Evolutionary conservation across 37 sponge, comb jelly and placozoan genomes (phyloP), one percentile per base, ranked within the genome.

Genomic region (Hormiphora californensis): DNA sequence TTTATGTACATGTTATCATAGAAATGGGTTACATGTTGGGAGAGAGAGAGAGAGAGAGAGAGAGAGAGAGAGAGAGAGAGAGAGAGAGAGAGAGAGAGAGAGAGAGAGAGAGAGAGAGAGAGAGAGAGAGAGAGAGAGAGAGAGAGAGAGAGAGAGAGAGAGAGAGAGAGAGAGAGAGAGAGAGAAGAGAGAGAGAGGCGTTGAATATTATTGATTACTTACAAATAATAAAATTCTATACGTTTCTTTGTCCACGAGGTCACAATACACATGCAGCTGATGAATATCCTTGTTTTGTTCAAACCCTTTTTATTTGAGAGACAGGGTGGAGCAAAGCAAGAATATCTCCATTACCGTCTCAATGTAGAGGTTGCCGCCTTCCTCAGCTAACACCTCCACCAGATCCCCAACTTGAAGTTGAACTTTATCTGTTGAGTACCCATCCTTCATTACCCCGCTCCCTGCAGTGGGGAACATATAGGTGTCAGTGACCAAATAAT

Each of bases 291-390:
- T n/a, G n/a, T n/a, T n/a, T n/a, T n/a, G n/a, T n/a, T n/a, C n/a
- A n/a, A n/a, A n/a, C n/a, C n/a, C n/a, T n/a, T n/a, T n/a, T n/a
- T n/a, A n/a, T n/a, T n/a, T n/a, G n/a, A n/a, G n/a, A n/a, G n/a
- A n/a, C n/a, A n/a, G n/a, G n/a, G n/a, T n/a, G n/a, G n/a, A n/a
- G n/a, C n/a, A n/a, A n/a, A n/a, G n/a, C n/a, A n/a, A n/a, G n/a
- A n/a, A n/a, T n/a, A n/a, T n/a, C n/a, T n/a, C n/a, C n/a, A n/a
- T 73, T 21, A 73, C 81, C 12, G 40, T 36, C 35, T 73, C 46
- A 0, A 73, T 73, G 44, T 73, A 73, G 44, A 73, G 21, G 46
- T 73, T 73, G 25, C 40, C 39, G 46, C 43, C 81, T 0, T 43
- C 39, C 25, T 73, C 46, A 40, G 81, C 81, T 3, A 73, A 46